Evolutionary conservation across 2,113 vertebrate species (phyloP), one percentile per base, ranked within the genome.

Genomic region (Polyodon spathula): DNA sequence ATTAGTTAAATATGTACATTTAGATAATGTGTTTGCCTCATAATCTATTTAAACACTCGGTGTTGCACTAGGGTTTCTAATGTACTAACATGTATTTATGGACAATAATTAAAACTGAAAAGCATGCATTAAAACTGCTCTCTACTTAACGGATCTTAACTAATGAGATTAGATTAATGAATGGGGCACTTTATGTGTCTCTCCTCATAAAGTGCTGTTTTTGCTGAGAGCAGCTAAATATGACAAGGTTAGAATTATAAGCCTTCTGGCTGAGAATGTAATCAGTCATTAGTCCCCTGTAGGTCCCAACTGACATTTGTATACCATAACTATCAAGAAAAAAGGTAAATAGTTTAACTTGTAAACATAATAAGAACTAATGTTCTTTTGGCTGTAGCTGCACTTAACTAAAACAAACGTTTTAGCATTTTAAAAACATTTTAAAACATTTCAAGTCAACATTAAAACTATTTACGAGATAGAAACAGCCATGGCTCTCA

Each of bases 141-240:
- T 78, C 82, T 88, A 83, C 86, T 88, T 87, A 86, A 85, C 85
- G 86, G 85, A 86, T 89, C 86, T 87, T 82, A 82, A 79, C 84
- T 89, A 89, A 89, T 87, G 74, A 85, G 84, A 87, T 88, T 88
- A 88, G 79, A 60, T 78, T 86, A 86, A 88, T 86, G 84, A 89
- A 87, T 86, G 81, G 81, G 71, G 75, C 82, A 82, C 81, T 84
- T 81, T 80, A 77, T 71, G 68, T 64, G 77, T 76, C 58, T 55
- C 59, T 59, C 64, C 72, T 68, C 4, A 71, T 74, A 73, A 76
- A 76, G 69, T 51, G 71, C 64, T 39, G 55, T 70, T 80, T 84
- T 75, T 39, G 84, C 83, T 84, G 78, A 86, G 81, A 76, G 73
- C 79, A 68, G 72, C 77, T 82, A 76, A 83, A 84, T 88, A 88